Conservation (phyloP, 2,888 invertebrate species). For the Xylota sylvarum region DNA sequence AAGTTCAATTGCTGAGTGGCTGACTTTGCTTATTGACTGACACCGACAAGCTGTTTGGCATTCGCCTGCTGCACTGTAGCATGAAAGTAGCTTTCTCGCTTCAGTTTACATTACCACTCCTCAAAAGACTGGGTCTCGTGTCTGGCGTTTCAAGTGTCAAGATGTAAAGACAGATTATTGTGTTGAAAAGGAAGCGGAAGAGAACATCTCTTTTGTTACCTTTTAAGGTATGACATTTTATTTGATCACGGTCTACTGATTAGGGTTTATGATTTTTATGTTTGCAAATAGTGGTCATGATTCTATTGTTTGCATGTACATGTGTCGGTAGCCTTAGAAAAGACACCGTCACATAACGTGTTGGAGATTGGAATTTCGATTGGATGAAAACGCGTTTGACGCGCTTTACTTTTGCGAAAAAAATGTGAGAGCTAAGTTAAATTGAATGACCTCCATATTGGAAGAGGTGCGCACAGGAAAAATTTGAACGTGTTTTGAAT, state of each 20-base stretch:
- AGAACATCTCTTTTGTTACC: conserved; percentile 48
- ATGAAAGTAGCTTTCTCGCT: conserved; percentile 50
- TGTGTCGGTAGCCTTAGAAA: conserved; percentile 4
- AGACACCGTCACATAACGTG: neutral
- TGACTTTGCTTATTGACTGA: neutral
- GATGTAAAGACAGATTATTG: neutral
- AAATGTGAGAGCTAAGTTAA: conserved; percentile 14
- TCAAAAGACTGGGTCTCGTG: conserved; percentile 1
- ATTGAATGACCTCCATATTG: conserved; percentile 24
- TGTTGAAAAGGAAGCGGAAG: conserved; percentile 32
- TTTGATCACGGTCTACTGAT: conserved; percentile 20
- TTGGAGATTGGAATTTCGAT: conserved; percentile 10
- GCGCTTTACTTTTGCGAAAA: neutral
- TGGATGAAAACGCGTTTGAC: conserved; percentile 21
- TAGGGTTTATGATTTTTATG: conserved; percentile 21
- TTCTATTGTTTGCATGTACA: neutral
- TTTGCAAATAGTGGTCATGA: conserved; percentile 10
- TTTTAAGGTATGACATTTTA: conserved; percentile 15
- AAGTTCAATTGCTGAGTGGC: conserved; percentile 41
- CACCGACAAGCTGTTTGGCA: conserved; percentile 40
- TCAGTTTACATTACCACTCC: conserved; percentile 1
- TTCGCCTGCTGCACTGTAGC: conserved; percentile 19
- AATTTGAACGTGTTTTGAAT: conserved; percentile 30
- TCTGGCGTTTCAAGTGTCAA: conserved; percentile 33
- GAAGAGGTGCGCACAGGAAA: conserved; percentile 7